Base-by-base conservation (phyloP, 1,140 invertebrate genomes). In the Drosophila guanche region DNA sequence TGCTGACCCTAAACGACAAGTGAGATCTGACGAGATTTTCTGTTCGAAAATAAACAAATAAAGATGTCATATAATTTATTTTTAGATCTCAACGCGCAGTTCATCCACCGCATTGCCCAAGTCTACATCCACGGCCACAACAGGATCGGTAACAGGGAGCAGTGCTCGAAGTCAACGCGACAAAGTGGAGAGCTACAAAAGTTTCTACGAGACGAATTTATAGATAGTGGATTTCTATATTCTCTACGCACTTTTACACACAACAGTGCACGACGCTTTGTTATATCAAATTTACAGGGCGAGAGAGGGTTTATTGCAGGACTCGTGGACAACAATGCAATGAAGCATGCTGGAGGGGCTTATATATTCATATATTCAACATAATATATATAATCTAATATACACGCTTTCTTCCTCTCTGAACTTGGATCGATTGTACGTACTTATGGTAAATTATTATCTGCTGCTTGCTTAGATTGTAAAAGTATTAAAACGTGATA, bases 161-260 rank as follows among this genome's bases (percentile, higher is more conserved):
- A 47, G 55, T 16, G 40, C 54, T 46, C 73, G 83, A 72, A 75
- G 61, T 59, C 78, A 85, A 77, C 84, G 84, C 53, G 89, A 84
- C 46, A 90, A 90, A 66, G 54, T 53, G 57, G 85, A 89, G 54
- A 84, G 67, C 53, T 90, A 84, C 69, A 90, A 90, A 85, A 90
- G 89, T 70, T 90, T 84, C 68, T 90, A 90, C 69, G 89, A 90
- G 75, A 90, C 89, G 69, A 90, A 89, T 89, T 90, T 90, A 81
- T 90, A 90, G 70, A 74, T 77, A 65, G 54, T 60, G 56, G 16
- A 37, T 37, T 12, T 37, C 47, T 75, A 45, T 63, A 61, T 50
- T 63, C 16, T 50, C 10, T 61, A 48, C 42, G 51, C 62, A 54
- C 48, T 51, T 52, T 50, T 66, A 67, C 50, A 43, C 60, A 72